Percentiles rank a stretch among this genome's conserved stretches.
These are phyloP conservation scores for Yponomeuta plumbellus DNA, from an alignment of 2,888 invertebrate genomes.

Conservation along the genomic window DNA sequence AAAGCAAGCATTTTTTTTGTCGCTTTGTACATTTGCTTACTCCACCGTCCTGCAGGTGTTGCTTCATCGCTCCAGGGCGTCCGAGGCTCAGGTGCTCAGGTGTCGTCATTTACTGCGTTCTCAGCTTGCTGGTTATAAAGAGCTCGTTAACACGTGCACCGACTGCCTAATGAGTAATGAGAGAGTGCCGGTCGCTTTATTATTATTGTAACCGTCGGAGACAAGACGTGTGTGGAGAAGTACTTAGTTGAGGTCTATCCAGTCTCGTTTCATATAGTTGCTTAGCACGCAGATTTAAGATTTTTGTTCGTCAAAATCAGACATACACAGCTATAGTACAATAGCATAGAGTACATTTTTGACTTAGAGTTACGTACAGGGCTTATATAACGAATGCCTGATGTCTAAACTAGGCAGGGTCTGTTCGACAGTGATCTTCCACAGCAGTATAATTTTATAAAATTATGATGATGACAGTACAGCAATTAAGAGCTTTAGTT, in stretches of 20 bases:
- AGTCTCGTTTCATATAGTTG: too few relatives aligned
- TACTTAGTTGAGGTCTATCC: not conserved
- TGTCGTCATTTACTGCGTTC: slow-evolving; percentile 24
- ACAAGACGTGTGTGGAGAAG: not conserved
- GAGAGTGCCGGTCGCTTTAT: slow-evolving; percentile 19
- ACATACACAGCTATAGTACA: too few relatives aligned
- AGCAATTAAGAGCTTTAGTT: not conserved
- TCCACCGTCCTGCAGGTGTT: not conserved
- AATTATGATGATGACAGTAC: too few relatives aligned
- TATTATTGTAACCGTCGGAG: slow-evolving; percentile 7
- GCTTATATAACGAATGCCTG: too few relatives aligned
- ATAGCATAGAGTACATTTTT: too few relatives aligned
- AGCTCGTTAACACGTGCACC: slow-evolving; percentile 24
- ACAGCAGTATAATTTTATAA: too few relatives aligned
- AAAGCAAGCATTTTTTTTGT: too few relatives aligned
- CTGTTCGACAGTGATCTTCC: too few relatives aligned
- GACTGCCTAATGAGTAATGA: slow-evolving; percentile 23
- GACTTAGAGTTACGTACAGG: too few relatives aligned
- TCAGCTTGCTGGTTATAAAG: slow-evolving; percentile 21
- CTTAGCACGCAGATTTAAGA: too few relatives aligned
- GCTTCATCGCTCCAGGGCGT: not conserved
- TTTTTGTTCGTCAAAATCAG: too few relatives aligned
- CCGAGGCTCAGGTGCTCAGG: slow-evolving; percentile 24
- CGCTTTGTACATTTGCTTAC: not conserved
- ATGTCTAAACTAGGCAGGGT: too few relatives aligned